Conservation (phyloP, 2,888 invertebrate genomes). For the Limnephilus rhombicus region DNA sequence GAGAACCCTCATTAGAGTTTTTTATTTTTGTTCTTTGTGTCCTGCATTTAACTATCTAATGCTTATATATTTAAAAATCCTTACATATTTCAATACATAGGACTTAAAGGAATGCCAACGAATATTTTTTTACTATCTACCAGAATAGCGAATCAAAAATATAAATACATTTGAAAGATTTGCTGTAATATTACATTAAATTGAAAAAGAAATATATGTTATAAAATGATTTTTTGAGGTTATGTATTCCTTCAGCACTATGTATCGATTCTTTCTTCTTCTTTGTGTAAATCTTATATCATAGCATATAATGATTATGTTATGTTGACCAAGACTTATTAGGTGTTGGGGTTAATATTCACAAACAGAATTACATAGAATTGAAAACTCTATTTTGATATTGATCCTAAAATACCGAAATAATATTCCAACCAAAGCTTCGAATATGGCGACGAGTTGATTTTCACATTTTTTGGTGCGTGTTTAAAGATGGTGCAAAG, state of each 20-base stretch:
- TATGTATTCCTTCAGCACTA: neutral
- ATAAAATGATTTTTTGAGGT: neutral
- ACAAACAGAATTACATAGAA: neutral
- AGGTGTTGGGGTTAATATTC: neutral
- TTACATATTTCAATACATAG: neutral
- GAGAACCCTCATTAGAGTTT: slow-evolving; percentile 68
- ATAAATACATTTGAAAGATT: neutral
- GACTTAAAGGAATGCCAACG: neutral
- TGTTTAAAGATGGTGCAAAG: neutral
- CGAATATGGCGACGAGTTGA: neutral
- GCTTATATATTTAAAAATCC: neutral
- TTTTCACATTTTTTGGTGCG: neutral
- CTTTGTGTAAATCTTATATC: neutral
- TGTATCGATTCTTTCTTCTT: neutral
- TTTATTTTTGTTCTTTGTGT: neutral
- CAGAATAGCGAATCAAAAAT: neutral
- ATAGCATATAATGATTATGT: neutral
- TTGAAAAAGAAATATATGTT: neutral
- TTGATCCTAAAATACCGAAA: neutral
- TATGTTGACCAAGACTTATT: neutral
- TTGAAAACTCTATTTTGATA: neutral
- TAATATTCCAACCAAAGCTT: neutral
- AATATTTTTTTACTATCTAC: neutral
- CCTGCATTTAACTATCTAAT: neutral
- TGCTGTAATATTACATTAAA: too few species aligned